Evolutionary conservation across 2,113 vertebrate genomes (phyloP), one percentile per base, ranked within the genome.

Genomic region (Mesembrinibis cayennensis): DNA sequence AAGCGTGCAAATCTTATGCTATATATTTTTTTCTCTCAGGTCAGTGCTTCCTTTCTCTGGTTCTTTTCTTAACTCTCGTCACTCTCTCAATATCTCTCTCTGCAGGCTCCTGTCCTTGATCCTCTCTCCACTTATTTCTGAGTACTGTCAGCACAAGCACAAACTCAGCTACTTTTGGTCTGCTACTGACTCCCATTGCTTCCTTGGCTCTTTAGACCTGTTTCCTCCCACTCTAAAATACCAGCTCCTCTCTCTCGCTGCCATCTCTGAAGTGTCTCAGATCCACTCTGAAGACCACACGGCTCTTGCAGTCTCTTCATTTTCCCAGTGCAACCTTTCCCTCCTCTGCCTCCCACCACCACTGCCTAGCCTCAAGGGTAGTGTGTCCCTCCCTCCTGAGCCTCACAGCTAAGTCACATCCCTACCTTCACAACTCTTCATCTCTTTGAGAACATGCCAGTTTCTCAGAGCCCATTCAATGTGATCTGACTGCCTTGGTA

Each of bases 51-150:
- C 20, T 50, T 79, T 76, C 38, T 79, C 32, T 85, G 26, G 3
- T 58, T 70, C 15, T 80, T 72, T n/a, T 89, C 30, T 56, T 66
- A 38, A 11, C 23, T 73, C 11, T n/a, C 17, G 8, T 83, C 30
- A 16, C 2, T 32, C 38, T 70, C 19, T 56, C 15, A 10, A 2
- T 52, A 34, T 61, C 42, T 76, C 21, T 52, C 29, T 52, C 47
- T 1, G 0, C 9, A 38, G 32, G 13, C 11, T 67, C 11, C 2
- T 2, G 6, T 62, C 36, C 69, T 78, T 2, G 2, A 44, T 77
- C 12, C 25, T 40, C 26, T 50, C 10, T 78, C 22, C 1, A 0
- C 32, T 42, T 89, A 8, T 40, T 81, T 91, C 56, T 52, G 26
- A 17, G 19, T 23, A 6, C 16, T 80, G 27, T 52, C 44, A 80